A percentile compares a stretch with the other conserved stretches of the same genome.
Evolutionary conservation across 2,113 vertebrate genomes (phyloP).

Genomic region (Hipposideros armiger): DNA sequence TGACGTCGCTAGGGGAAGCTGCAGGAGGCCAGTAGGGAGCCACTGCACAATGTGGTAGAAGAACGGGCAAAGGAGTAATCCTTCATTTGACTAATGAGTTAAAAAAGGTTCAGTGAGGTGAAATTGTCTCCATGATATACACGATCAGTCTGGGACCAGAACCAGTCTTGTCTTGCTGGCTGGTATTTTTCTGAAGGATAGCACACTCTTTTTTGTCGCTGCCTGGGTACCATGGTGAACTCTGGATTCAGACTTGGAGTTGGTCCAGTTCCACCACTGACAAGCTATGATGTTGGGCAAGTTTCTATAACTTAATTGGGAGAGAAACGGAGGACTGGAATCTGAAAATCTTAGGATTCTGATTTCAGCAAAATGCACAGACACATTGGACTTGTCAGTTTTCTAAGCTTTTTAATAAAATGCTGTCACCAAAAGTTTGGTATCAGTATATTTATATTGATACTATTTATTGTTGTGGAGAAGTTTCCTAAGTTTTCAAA

Average conservation of each 20-base stretch:
- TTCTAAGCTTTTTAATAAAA: conserved; percentile 43
- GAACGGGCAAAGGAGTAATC: neutral
- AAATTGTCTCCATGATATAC: neutral
- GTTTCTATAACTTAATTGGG: conserved; percentile 47
- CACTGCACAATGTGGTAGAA: neutral
- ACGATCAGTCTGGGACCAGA: neutral
- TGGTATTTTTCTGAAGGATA: neutral
- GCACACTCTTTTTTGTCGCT: neutral
- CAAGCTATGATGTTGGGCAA: too few relatives aligned
- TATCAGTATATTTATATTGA: conserved; percentile 66
- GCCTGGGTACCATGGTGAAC: neutral
- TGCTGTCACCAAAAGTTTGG: conserved; percentile 43
- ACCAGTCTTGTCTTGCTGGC: neutral
- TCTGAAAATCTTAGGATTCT: conserved; percentile 77
- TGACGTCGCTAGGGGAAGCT: neutral
- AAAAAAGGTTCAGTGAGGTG: neutral
- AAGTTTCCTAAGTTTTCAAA: conserved; percentile 50
- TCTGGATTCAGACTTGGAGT: neutral
- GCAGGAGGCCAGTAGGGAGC: neutral
- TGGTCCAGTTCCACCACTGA: too few relatives aligned
- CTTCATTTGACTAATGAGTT: neutral
- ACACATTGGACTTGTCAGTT: conserved; percentile 76
- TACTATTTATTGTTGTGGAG: conserved; percentile 68
- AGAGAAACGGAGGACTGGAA: conserved; percentile 11
- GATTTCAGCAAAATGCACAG: conserved; percentile 61